Conservation (phyloP, 1,140 invertebrate species). For the Papilio xuthus region DNA sequence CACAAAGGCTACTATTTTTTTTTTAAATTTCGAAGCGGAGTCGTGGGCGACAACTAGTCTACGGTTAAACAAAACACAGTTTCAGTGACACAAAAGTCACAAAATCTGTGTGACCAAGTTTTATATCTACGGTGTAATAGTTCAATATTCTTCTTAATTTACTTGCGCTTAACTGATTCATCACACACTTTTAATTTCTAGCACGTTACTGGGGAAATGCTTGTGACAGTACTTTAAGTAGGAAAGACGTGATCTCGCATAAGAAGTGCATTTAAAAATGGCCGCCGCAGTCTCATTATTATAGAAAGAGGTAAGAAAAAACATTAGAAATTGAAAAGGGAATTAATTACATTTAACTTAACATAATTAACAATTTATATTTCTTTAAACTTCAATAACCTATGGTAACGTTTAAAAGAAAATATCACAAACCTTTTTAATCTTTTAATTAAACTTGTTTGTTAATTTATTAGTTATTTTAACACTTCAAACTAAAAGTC, state of each 20-base stretch:
- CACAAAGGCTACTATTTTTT: too few relatives aligned
- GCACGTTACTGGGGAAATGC: constrained; percentile 3
- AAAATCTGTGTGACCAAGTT: not conserved
- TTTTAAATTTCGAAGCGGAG: too few relatives aligned
- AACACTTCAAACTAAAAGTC: too few relatives aligned
- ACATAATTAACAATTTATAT: not conserved
- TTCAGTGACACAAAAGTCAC: too few relatives aligned
- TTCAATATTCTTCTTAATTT: not conserved
- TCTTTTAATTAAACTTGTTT: too few relatives aligned
- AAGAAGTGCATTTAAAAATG: constrained; percentile 22
- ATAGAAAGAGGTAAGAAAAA: not conserved
- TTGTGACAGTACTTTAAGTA: constrained; percentile 16
- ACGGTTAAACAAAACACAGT: too few relatives aligned
- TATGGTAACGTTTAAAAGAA: too few relatives aligned
- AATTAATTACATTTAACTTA: not conserved
- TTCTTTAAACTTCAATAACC: too few relatives aligned
- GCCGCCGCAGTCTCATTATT: not conserved
- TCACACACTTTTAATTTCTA: constrained; percentile 11
- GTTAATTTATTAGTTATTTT: too few relatives aligned
- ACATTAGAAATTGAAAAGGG: not conserved
- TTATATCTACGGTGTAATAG: not conserved
- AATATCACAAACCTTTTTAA: too few relatives aligned
- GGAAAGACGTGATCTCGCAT: constrained; percentile 2
- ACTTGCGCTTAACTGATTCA: not conserved
- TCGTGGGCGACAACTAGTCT: too few relatives aligned